Conservation (phyloP, 2,797 vertebrate species). For the Oryzias dopingdopingensis region DNA sequence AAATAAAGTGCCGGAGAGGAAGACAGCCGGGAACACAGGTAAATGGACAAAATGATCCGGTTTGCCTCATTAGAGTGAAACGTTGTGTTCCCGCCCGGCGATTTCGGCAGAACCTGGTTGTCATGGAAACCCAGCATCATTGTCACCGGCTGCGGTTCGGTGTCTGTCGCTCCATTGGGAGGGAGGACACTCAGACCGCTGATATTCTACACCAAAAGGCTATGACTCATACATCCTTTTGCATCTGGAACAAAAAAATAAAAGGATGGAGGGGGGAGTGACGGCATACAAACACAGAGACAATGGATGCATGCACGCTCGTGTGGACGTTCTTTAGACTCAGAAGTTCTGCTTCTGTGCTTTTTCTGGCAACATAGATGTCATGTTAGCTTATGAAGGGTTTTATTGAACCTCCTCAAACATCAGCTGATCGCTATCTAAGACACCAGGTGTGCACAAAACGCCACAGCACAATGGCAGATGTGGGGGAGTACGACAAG, state of each 20-base stretch:
- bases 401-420: slow-evolving; percentile 55
- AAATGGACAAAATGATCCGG: slow-evolving; percentile 68
- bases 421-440: slow-evolving; percentile 70
- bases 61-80: slow-evolving; percentile 71
- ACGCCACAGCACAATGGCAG: slow-evolving; percentile 12
- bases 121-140: slow-evolving; percentile 70
- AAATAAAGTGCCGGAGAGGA: slow-evolving; percentile 22
- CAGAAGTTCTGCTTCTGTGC: too few relatives aligned
- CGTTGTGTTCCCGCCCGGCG: slow-evolving; percentile 57
- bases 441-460: slow-evolving; percentile 65
- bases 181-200: slow-evolving; percentile 56
- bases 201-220: slow-evolving; percentile 59
- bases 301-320: slow-evolving; percentile 6
- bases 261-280: slow-evolving; percentile 10
- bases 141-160: slow-evolving; percentile 64
- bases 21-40: slow-evolving; percentile 54
- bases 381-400: slow-evolving; percentile 62
- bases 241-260: slow-evolving; percentile 54
- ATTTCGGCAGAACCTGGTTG: slow-evolving; percentile 55
- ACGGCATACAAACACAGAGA: slow-evolving; percentile 9
- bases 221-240: slow-evolving; percentile 62
- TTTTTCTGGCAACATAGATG: slow-evolving; percentile 23
- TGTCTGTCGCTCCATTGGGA: slow-evolving; percentile 41
- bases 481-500: slow-evolving; percentile 33
- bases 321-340: too few relatives aligned